Percentiles rank a stretch among this genome's conserved stretches.
These are phyloP conservation scores for Pseudococcus longispinus DNA, from an alignment of 2,888 invertebrate genomes.

Conservation along the genomic window DNA sequence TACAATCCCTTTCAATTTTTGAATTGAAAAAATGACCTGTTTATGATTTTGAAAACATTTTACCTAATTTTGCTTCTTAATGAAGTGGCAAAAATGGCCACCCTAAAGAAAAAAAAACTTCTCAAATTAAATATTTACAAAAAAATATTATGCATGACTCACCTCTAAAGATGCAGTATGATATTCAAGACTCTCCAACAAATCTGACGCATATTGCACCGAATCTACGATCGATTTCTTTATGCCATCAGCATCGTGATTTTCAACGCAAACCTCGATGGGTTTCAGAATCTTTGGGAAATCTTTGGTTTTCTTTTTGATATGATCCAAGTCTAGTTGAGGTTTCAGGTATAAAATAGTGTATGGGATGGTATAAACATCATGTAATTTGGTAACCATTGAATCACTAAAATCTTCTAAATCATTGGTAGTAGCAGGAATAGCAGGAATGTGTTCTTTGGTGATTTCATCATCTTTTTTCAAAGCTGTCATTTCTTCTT, in stretches of 20 bases:
- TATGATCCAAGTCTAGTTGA: background rate
- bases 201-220: background rate
- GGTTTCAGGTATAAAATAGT: background rate
- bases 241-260: background rate
- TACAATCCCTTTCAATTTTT: background rate
- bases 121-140: background rate
- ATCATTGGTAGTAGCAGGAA: background rate
- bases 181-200: conserved; percentile 40
- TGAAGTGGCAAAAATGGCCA: no score
- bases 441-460: background rate
- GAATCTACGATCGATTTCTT: conserved; percentile 15
- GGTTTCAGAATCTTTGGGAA: background rate
- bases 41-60: background rate
- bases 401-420: background rate
- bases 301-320: background rate
- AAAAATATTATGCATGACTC: background rate
- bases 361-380: background rate
- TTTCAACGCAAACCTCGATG: background rate
- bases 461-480: background rate
- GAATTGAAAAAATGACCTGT: background rate
- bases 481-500: background rate
- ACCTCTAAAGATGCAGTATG: conserved; percentile 29
- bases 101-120: no score
- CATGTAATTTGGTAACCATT: background rate
- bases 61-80: background rate